Conservation (phyloP, 2,888 invertebrate genomes). For the Acrocera orbiculus region DNA sequence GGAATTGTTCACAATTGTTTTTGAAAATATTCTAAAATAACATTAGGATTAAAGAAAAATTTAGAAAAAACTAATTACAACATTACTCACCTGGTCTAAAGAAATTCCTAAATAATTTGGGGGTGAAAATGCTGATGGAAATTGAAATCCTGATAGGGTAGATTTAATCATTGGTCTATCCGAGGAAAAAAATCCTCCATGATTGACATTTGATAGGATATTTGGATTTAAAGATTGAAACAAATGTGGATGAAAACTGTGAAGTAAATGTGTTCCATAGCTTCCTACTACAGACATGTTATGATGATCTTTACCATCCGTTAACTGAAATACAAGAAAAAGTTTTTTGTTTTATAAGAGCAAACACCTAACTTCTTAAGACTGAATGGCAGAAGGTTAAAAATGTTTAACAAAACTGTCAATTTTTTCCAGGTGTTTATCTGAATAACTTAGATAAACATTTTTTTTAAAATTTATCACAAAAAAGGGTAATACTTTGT, state of each 20-base stretch:
- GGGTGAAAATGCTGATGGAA: slow-evolving; percentile 52
- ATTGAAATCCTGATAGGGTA: slow-evolving; percentile 45
- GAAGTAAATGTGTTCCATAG: slow-evolving; percentile 51
- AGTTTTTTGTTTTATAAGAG: too few species aligned
- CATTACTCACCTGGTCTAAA: slow-evolving; percentile 28
- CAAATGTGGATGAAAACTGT: slow-evolving; percentile 54
- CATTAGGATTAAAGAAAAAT: too few species aligned
- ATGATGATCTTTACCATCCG: slow-evolving; percentile 45
- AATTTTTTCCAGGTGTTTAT: too few species aligned
- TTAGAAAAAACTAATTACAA: slow-evolving; percentile 3
- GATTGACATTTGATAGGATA: slow-evolving; percentile 32
- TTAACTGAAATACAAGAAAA: slow-evolving; percentile 20
- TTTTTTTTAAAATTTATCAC: too few species aligned
- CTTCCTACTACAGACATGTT: slow-evolving; percentile 42
- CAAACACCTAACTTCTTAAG: too few species aligned
- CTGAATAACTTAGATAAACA: too few species aligned
- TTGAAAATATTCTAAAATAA: slow-evolving; percentile 1
- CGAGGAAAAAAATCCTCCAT: slow-evolving; percentile 28
- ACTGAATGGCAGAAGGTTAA: too few species aligned
- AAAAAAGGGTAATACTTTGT: too few species aligned
- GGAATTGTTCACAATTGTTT: slow-evolving; percentile 31
- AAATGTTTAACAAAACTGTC: too few species aligned
- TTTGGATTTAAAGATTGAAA: slow-evolving; percentile 46
- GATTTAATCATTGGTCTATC: slow-evolving; percentile 35
- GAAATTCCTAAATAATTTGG: slow-evolving; percentile 42